phyloP scores from a whole-genome alignment of 2,113 vertebrate genomes.

The Toxotes chatareus region DNA sequence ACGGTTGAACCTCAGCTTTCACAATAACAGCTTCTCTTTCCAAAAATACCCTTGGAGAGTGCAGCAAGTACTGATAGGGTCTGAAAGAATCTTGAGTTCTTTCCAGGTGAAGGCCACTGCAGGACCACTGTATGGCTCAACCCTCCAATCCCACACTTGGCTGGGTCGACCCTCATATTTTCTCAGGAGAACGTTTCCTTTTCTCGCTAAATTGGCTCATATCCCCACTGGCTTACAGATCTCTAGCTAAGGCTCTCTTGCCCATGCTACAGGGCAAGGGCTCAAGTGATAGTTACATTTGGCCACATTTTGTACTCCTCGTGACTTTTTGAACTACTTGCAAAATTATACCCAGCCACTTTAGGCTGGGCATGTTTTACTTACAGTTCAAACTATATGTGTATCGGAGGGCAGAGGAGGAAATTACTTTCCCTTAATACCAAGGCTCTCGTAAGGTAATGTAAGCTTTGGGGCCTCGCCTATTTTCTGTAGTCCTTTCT shows the following conservation, averaged over 20 bases:
- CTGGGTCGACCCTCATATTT: constrained; percentile 54
- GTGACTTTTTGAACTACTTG: constrained; percentile 54
- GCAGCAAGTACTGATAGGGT: constrained; percentile 3
- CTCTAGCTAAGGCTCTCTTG: constrained; percentile 24
- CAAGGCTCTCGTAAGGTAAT: constrained; percentile 46
- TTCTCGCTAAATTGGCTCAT: constrained; percentile 36
- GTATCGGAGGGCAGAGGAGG: constrained; percentile 37
- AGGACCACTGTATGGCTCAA: constrained; percentile 6
- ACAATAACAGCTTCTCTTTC: constrained; percentile 43
- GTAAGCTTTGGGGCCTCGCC: constrained; percentile 54
- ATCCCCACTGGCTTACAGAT: constrained; percentile 40
- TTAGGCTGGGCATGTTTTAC: constrained; percentile 31
- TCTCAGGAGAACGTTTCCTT: constrained; percentile 47
- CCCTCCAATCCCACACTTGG: constrained; percentile 38
- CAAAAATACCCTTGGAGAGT: constrained; percentile 41
- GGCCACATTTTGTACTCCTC: constrained; percentile 20
- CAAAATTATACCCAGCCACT: constrained; percentile 43
- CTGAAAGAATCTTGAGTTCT: constrained; percentile 42
- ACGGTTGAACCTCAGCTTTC: constrained; percentile 33
- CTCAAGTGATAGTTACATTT: constrained; percentile 41
- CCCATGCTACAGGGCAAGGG: constrained; percentile 5
- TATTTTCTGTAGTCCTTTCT: constrained; percentile 48
- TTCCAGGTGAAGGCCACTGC: constrained; percentile 47
- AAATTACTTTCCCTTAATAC: constrained; percentile 63
- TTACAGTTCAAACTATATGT: constrained; percentile 47